Evolutionary conservation across 2,113 vertebrate genomes (phyloP).

Genomic region (Oreochromis tanganicae): DNA sequence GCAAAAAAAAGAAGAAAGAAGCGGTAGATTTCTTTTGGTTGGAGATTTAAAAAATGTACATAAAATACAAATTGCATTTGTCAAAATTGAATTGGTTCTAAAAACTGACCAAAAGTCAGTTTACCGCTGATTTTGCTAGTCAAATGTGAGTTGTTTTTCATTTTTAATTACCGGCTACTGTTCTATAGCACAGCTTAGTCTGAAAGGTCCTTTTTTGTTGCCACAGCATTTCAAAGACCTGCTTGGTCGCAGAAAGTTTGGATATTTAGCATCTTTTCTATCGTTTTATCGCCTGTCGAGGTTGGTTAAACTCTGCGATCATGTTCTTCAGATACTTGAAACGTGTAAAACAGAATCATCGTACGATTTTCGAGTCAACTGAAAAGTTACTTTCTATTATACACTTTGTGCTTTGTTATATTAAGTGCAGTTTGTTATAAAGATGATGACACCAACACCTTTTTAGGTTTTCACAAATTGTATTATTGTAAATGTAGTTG

Average conservation of each 20-base stretch:
- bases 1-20: not conserved
- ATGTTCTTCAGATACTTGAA: slow-evolving; percentile 44
- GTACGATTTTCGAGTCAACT: slow-evolving; percentile 19
- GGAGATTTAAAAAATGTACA: not conserved
- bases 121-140: not conserved
- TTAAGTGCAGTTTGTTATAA: slow-evolving; percentile 61
- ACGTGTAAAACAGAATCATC: slow-evolving; percentile 20
- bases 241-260: not conserved
- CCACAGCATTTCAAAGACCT: slow-evolving; percentile 15
- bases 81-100: not conserved
- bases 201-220: not conserved
- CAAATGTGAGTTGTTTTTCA: not conserved
- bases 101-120: not conserved
- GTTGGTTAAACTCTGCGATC: not conserved
- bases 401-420: slow-evolving; percentile 55
- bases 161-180: not conserved
- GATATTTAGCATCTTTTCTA: not conserved
- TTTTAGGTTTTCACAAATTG: slow-evolving; percentile 53
- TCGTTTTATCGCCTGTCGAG: not conserved
- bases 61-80: not conserved
- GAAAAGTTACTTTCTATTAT: slow-evolving; percentile 27
- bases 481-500: slow-evolving; percentile 74
- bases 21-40: not conserved
- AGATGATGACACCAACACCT: slow-evolving; percentile 19
- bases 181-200: not conserved